These are phyloP conservation scores for Melanophora roralis DNA, from an alignment of 2,888 invertebrate species.

Conservation along the genomic window DNA sequence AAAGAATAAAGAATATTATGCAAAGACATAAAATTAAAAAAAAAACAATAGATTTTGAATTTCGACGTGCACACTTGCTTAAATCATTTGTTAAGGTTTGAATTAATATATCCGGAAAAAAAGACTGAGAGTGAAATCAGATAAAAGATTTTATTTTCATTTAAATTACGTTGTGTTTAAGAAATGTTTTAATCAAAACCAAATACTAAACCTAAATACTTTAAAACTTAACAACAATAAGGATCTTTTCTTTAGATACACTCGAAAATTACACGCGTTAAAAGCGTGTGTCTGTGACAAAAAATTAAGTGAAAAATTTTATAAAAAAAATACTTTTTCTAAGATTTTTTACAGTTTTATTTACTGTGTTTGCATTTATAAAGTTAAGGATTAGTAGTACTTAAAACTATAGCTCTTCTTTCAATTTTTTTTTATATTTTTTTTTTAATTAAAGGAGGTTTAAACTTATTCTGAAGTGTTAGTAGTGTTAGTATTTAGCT, in stretches of 20 bases:
- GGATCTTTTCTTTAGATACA: not conserved
- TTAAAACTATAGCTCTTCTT: not conserved
- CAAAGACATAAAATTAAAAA: conserved; percentile 13
- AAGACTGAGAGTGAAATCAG: conserved; percentile 39
- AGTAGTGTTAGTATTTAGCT: conserved; percentile 4
- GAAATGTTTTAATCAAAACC: conserved; percentile 21
- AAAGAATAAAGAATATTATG: conserved; percentile 13
- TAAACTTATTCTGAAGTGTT: not conserved
- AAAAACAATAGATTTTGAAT: conserved; percentile 15
- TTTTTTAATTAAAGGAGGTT: not conserved
- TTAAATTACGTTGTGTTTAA: conserved; percentile 9
- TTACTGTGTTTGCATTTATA: conserved; percentile 31
- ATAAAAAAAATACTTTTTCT: not conserved
- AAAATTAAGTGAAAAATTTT: not conserved
- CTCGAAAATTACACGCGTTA: conserved; percentile 32
- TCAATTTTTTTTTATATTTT: not conserved
- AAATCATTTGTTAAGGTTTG: not conserved
- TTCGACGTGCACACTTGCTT: conserved; percentile 47
- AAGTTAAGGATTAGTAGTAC: not conserved
- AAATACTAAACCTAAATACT: too few species aligned
- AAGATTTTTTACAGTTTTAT: conserved; percentile 51
- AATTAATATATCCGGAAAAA: conserved; percentile 49
- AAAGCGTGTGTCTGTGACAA: conserved; percentile 9
- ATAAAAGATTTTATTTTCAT: conserved; percentile 53
- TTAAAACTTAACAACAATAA: not conserved